Evolutionary conservation across 2,888 invertebrate genomes (phyloP), one percentile per base, ranked within the genome.

Genomic region (Yponomeuta plumbellus): DNA sequence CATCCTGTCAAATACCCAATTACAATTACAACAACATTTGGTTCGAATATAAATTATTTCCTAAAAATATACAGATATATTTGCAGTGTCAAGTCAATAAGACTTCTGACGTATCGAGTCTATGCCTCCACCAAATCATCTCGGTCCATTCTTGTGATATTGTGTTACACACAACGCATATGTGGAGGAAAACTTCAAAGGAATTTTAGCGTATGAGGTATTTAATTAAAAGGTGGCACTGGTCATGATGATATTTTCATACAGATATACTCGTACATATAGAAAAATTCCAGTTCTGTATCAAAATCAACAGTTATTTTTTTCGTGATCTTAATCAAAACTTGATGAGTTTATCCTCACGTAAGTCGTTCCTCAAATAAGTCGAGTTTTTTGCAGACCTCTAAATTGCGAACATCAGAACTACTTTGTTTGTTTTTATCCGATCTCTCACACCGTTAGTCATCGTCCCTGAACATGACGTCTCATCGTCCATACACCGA

Each of bases 111-210:
- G 44, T 13, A 17, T 17, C 17, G 17, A 13, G 13, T 52, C 44
- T 52, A 52, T 17, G 44, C 2, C 58, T 61, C 64, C 66, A 52
- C 63, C 67, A 64, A 52, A 58, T 61, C 67, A 63, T 62, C 61
- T 23, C 57, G 58, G 62, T n/a, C 52, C 65, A 65, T 39, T 58
- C 75, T 80, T 77, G 77, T 74, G 82, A 87, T 86, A 90, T 89
- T 88, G 87, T 88, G 81, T 90, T 89, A 90, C 89, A 86, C 56
- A 40, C 44, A 26, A 2, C 20, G 44, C 64, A 17, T 64, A 11
- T 5, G 23, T 1, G 11, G 59, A 59, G n/a, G 21, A 58, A 21
- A 58, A 44, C 11, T 44, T 44, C 44, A 44, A 44, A 44, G 44
- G 13, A 44, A 10, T 8, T 52, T 52, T 3, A 17, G 13, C 44